Evolutionary conservation across 2,113 vertebrate genomes (phyloP), one percentile per base, ranked within the genome.

Genomic region (Channa maculata): DNA sequence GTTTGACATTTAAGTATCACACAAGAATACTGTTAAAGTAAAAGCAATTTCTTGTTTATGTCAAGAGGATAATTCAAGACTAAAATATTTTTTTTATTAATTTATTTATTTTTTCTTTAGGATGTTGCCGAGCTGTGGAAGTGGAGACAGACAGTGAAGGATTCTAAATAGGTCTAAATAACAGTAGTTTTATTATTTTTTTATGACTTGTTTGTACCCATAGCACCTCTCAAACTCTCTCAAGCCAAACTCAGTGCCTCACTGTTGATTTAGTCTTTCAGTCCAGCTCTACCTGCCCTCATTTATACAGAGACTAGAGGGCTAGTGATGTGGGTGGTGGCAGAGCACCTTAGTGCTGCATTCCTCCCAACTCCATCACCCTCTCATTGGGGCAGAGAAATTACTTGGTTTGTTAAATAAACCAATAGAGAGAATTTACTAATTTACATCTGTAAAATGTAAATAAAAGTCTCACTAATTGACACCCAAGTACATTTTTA

Each of bases 51-150:
- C 1, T 49, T 41, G 33, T 44, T 33, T 5, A 33, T 67, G 33
- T 12, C n/a, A 13, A 15, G 43, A 6, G 38, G n/a, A 44, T 8
- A 44, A 24, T 5, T 5, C 6, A 41, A 41, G 6, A 41, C 4
- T 1, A 41, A 41, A 41, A 41, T 4, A 41, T 24, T 1, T 24
- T 24, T 24, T 24, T 24, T 24, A 24, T 24, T 24, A 24, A 24
- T 24, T 41, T 10, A n/a, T 50, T 4, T 24, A 38, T 34, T 53
- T 41, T 14, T 12, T 4, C 11, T 43, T 37, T 12, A 95, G 94
- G 67, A 77, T 0, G 6, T 94, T 36, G 54, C 71, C 0, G 94
- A 95, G 43, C 84, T 95, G 60, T 95, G 94, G 94, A 92, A 93
- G 72, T 95, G 94, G 94, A 92, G 90, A 65, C 93, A 95, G 65